phyloP scores from a whole-genome alignment of 1,140 invertebrate species.

The Bombus impatiens region DNA sequence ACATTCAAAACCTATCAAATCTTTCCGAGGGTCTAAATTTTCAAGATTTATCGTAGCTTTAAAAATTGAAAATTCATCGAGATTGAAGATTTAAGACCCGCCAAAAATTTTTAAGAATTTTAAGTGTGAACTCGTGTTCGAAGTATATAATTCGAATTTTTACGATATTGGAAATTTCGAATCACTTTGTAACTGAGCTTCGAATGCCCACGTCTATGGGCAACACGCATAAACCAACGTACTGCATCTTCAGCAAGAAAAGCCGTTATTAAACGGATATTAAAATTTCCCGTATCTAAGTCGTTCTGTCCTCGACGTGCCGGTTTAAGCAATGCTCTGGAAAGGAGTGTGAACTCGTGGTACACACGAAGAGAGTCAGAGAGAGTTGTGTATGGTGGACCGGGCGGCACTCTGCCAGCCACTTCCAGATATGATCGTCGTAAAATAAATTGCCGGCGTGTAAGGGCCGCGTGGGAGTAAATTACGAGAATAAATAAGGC shows the following conservation, averaged over 20 bases:
- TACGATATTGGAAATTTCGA: neutral
- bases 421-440: slow-evolving; percentile 77
- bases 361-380: slow-evolving; percentile 34
- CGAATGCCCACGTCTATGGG: neutral
- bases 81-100: too few relatives aligned
- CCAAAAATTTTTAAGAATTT: too few relatives aligned
- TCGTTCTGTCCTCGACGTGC: slow-evolving; percentile 2
- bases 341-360: slow-evolving; percentile 52
- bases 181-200: neutral
- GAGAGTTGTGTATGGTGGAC: slow-evolving; percentile 45
- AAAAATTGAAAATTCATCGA: too few relatives aligned
- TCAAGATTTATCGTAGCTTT: too few relatives aligned
- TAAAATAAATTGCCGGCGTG: slow-evolving; percentile 73
- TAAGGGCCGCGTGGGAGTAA: slow-evolving; percentile 74
- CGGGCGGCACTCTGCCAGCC: slow-evolving; percentile 61
- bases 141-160: too few relatives aligned
- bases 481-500: slow-evolving; percentile 79
- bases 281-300: neutral
- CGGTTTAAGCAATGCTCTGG: slow-evolving; percentile 11
- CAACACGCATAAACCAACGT: neutral
- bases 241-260: neutral
- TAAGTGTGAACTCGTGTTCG: too few relatives aligned
- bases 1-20: too few relatives aligned
- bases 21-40: too few relatives aligned
- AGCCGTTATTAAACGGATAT: neutral